phyloP scores from a whole-genome alignment of 2,797 vertebrate genomes.

The Pangasius krempfi region DNA sequence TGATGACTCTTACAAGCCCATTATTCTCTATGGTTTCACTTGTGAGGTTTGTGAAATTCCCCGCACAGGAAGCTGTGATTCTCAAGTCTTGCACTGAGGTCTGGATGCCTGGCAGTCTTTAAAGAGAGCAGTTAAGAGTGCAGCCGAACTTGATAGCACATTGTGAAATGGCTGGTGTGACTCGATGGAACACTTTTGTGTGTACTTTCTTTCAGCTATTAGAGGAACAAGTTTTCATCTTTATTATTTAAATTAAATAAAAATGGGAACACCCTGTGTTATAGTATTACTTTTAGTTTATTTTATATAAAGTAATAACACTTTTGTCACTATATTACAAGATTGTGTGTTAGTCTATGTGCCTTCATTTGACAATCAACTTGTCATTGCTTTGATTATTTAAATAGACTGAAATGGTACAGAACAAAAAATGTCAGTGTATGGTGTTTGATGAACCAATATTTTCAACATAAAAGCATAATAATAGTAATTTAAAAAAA shows the following conservation, averaged over 20 bases:
- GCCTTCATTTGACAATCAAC: constrained; percentile 39
- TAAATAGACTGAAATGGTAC: constrained; percentile 27
- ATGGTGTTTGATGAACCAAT: not conserved
- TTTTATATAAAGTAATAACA: constrained; percentile 41
- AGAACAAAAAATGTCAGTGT: not conserved
- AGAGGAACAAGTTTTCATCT: not conserved
- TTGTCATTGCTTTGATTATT: constrained; percentile 25
- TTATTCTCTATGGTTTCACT: constrained; percentile 47
- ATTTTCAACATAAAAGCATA: constrained; percentile 16
- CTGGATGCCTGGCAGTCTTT: constrained; percentile 42
- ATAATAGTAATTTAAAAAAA: not conserved
- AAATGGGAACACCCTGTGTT: not conserved
- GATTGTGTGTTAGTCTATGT: constrained; percentile 26
- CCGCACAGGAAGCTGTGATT: constrained; percentile 42
- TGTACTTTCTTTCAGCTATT: not conserved
- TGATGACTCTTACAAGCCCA: constrained; percentile 36
- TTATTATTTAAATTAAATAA: not conserved
- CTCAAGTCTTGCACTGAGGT: constrained; percentile 36
- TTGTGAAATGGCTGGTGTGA: constrained; percentile 49
- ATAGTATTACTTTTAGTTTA: constrained; percentile 36
- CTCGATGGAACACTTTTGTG: constrained; percentile 36
- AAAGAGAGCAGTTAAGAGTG: constrained; percentile 44
- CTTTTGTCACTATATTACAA: constrained; percentile 35
- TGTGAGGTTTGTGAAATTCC: constrained; percentile 55
- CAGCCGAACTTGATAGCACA: constrained; percentile 49